phyloP scores from a whole-genome alignment of 2,113 vertebrate species.

The Mesoclemmys tuberculata region DNA sequence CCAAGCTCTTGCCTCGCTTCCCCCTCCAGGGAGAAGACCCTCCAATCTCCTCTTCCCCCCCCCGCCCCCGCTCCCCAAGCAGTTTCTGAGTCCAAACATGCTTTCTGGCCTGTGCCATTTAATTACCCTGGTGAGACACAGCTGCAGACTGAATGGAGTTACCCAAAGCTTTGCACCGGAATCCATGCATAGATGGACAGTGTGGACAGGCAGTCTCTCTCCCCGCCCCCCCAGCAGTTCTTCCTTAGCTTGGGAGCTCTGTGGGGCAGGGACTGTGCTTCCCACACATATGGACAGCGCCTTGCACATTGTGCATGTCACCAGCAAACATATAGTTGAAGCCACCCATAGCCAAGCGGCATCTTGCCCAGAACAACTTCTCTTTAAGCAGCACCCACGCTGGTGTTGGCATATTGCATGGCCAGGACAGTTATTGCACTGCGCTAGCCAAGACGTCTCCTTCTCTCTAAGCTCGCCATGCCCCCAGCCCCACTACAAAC shows the following conservation, averaged over 20 bases:
- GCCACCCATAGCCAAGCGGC: neutral
- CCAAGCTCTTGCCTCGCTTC: neutral
- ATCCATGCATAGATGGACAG: neutral
- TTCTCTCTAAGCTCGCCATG: neutral
- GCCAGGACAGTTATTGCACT: no score
- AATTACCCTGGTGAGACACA: fast-evolving
- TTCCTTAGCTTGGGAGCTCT: neutral
- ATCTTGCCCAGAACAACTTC: neutral
- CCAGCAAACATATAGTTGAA: neutral
- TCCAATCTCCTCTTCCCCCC: neutral
- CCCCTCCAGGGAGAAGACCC: neutral
- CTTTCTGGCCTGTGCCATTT: fast-evolving
- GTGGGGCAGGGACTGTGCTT: neutral
- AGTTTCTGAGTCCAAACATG: neutral
- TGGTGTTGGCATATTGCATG: neutral
- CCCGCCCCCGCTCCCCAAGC: neutral
- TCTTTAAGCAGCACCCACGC: neutral
- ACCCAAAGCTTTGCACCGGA: neutral
- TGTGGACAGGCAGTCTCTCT: neutral
- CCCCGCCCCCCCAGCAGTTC: neutral
- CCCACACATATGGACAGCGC: neutral
- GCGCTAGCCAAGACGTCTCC: neutral
- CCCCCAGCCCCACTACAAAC: neutral
- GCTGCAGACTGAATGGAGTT: fast-evolving
- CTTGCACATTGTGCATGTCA: neutral